phyloP scores from a whole-genome alignment of 2,888 invertebrate species.

The Psococerastis gibbosa region DNA sequence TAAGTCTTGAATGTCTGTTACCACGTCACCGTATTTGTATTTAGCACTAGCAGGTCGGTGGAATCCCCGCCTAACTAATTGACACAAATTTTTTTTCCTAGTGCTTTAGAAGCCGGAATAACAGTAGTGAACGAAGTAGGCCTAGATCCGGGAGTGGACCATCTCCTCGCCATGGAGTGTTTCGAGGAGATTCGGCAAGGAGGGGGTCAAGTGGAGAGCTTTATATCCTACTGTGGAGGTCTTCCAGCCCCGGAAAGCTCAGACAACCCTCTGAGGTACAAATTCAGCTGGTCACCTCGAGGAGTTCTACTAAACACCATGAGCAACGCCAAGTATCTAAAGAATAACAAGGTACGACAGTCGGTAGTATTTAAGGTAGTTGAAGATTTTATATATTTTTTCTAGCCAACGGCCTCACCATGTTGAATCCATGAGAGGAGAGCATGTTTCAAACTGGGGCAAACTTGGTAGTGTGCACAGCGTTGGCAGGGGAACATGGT shows the following conservation, averaged over 20 bases:
- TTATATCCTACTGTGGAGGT: constrained; percentile 92
- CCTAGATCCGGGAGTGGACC: constrained; percentile 96
- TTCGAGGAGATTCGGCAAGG: constrained; percentile 78
- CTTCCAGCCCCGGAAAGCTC: constrained; percentile 94
- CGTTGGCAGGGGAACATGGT: no score
- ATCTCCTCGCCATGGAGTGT: constrained; percentile 88
- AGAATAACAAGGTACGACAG: constrained; percentile 62
- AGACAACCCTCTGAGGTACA: constrained; percentile 73
- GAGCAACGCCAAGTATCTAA: constrained; percentile 71
- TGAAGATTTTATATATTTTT: no score
- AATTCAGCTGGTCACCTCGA: constrained; percentile 94
- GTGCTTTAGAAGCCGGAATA: constrained; percentile 73
- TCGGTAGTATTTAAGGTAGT: no score
- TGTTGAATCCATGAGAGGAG: no score
- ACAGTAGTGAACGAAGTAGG: constrained; percentile 94
- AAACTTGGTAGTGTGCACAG: no score
- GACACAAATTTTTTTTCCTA: constrained; percentile 24
- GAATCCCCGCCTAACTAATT: no score
- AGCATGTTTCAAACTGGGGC: no score
- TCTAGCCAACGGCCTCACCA: no score
- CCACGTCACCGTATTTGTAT: no score
- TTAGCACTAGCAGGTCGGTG: no score
- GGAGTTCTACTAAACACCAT: constrained; percentile 83
- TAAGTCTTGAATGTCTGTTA: no score
- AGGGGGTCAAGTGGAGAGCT: constrained; percentile 86